Evolutionary conservation across 2,113 vertebrate species (phyloP), one percentile per base, ranked within the genome.

Genomic region (Hydrochoerus hydrochaeris): DNA sequence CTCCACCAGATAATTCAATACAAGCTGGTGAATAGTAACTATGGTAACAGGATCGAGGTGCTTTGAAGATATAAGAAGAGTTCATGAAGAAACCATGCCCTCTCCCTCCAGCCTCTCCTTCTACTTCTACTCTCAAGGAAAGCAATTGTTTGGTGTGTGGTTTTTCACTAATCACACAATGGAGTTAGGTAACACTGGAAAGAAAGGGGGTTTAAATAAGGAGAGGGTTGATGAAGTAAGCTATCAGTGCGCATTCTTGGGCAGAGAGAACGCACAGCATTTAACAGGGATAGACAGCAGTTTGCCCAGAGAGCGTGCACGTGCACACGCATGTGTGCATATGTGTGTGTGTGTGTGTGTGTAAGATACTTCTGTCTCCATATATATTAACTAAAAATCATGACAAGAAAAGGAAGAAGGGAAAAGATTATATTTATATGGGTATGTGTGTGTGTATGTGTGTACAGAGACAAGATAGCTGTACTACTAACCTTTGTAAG

Each of bases 151-250:
- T 97, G 52, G 28, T 95, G 24, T 0, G 12, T 30, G 75, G 85
- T 95, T 96, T 95, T 97, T 93, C 96, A 78, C 46, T 95, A n/a
- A 90, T 95, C 96, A 96, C 95, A 97, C 97, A 97, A 95, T 22
- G 12, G 89, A 94, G 81, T 75, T 97, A 88, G 94, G 97, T 62
- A 94, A 97, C 82, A 95, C 44, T 22, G 32, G 62, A 93, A 96
- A 97, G 97, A 96, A 93, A 96, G 95, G 94, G 94, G 89, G 96
- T 97, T 98, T 96, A 97, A 98, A 97, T 90, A 96, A 96, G 95
- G 81, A 96, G 85, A 97, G 81, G 69, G 71, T 97, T 75, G 88
- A 97, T 81, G 95, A 97, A 85, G 80, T 63, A 73, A 88, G 78
- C 20, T 80, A 63, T 24, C 38, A 85, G 91, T 95, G 84, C 24